Conservation (phyloP, 30 jellyfish, hydroid and myxozoan species). For the Hydractinia echinata region DNA sequence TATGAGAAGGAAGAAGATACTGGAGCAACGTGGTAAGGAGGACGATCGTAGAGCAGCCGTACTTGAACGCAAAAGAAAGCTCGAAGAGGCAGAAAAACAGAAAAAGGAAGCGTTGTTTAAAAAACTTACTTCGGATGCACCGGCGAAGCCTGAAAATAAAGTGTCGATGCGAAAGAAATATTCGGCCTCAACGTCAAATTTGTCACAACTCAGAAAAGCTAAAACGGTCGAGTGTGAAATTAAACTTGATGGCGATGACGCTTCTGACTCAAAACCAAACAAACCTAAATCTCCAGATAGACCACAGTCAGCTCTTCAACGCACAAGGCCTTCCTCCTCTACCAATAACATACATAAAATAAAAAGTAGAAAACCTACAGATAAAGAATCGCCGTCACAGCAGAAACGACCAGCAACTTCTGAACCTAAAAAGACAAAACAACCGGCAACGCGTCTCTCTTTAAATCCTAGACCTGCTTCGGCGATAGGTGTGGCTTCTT, state of each 20-base stretch:
- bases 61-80: conserved; percentile 33
- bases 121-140: conserved; percentile 19
- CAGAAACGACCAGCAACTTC: conserved; percentile 21
- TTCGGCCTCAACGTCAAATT: conserved; percentile 36
- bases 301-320: conserved; percentile 8
- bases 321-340: conserved; percentile 31
- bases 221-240: conserved; percentile 26
- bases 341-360: conserved; percentile 10
- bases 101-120: conserved; percentile 36
- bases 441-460: conserved; percentile 20
- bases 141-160: conserved; percentile 10
- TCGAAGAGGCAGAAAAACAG: conserved; percentile 30
- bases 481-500: conserved; percentile 29
- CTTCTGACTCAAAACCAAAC: not conserved
- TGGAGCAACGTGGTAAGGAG: conserved; percentile 19
- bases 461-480: conserved; percentile 40
- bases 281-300: conserved; percentile 20
- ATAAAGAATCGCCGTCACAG: not conserved
- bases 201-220: conserved; percentile 23
- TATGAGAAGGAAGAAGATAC: conserved; percentile 12
- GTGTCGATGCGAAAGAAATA: conserved; percentile 9
- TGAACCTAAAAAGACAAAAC: conserved; percentile 7
- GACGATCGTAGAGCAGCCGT: conserved; percentile 44
- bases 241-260: not conserved
- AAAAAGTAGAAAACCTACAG: not conserved